Conservation (phyloP, 2,113 vertebrate species). For the Nansenia antarctica region DNA sequence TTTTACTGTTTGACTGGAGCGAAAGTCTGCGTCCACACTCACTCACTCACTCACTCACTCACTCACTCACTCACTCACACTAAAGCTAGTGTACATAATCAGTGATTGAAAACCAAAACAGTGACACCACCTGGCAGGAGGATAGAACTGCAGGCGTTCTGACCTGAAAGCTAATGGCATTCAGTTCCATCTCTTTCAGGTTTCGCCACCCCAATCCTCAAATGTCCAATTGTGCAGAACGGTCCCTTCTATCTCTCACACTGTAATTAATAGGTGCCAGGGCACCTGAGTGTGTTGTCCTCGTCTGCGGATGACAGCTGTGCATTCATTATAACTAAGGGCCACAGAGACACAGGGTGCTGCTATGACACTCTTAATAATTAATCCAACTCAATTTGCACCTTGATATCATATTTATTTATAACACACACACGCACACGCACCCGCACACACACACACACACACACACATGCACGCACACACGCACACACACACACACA, state of each 20-base stretch:
- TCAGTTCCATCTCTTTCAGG: neutral
- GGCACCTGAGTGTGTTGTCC: constrained; percentile 32
- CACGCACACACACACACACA: no score
- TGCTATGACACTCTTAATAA: constrained; percentile 68
- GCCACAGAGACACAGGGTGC: constrained; percentile 43
- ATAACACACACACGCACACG: no score
- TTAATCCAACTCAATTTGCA: constrained; percentile 74
- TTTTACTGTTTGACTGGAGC: no score
- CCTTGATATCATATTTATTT: constrained; percentile 65
- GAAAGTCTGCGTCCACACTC: no score
- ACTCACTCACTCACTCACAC: neutral
- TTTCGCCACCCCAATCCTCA: neutral
- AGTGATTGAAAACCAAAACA: neutral
- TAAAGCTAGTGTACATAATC: no score
- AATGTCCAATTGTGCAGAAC: neutral
- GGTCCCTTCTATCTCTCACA: constrained; percentile 7
- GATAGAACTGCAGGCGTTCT: neutral
- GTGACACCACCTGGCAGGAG: neutral
- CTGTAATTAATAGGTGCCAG: constrained; percentile 45
- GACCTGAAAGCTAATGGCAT: neutral
- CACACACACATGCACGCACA: no score
- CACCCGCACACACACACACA: no score
- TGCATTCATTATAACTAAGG: constrained; percentile 52
- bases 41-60: no score
- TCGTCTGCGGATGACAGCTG: constrained; percentile 48